Evolutionary conservation across 23 tunicate species (phyloP).

Genomic region (Trididemnum nubilum): DNA sequence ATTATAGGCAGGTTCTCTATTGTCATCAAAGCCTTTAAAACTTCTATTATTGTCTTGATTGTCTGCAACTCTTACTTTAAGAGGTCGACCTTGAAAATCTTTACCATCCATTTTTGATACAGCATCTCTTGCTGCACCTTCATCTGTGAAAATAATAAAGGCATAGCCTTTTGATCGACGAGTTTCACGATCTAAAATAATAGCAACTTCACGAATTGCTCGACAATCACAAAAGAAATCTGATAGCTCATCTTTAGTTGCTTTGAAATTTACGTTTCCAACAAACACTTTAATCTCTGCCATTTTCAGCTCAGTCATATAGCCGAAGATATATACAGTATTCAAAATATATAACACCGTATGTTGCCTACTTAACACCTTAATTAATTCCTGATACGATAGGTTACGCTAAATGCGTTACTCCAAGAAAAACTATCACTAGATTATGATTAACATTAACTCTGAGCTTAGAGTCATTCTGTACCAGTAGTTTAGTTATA

Average conservation of each 20-base stretch:
- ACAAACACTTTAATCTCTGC: conserved; percentile 35
- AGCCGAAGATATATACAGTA: too few species aligned
- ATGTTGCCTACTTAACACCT: too few species aligned
- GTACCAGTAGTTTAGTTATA: too few species aligned
- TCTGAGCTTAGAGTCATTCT: too few species aligned
- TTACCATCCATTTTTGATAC: conserved; percentile 34
- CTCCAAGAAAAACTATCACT: too few species aligned
- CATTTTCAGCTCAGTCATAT: conserved; percentile 12
- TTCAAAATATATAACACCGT: too few species aligned
- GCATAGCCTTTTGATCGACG: conserved; percentile 43
- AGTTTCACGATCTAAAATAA: conserved; percentile 20
- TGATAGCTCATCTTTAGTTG: conserved; percentile 2
- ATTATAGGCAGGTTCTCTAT: neutral
- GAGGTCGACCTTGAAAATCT: conserved; percentile 25
- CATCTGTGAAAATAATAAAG: conserved; percentile 24
- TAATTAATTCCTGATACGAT: too few species aligned
- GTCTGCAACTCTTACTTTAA: conserved; percentile 28
- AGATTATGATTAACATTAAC: too few species aligned
- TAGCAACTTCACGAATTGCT: conserved; percentile 19
- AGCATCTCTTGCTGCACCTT: conserved; percentile 43
- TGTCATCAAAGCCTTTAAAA: neutral
- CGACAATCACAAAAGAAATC: conserved; percentile 19
- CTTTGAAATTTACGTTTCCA: conserved; percentile 39
- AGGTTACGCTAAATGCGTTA: too few species aligned
- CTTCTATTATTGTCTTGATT: conserved; percentile 41